Evolutionary conservation across 2,888 invertebrate species (phyloP).

Genomic region (Ormyrus nitidulus): DNA sequence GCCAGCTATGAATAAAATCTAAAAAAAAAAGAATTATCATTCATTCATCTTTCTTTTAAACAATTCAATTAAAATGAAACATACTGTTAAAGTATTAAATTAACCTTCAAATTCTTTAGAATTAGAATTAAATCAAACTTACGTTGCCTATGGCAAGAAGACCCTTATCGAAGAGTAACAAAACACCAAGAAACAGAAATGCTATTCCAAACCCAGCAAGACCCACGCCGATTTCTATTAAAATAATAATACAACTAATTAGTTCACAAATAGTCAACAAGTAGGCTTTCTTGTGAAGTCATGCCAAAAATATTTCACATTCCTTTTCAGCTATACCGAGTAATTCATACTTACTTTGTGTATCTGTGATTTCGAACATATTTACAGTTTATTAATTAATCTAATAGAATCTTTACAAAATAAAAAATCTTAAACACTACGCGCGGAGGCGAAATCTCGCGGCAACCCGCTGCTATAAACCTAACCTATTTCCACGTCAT

Average conservation of each 20-base stretch:
- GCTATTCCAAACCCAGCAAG: conserved; percentile 96
- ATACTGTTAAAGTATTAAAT: background rate
- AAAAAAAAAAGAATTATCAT: conserved; percentile 59
- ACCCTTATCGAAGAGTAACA: conserved; percentile 97
- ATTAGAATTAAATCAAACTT: conserved; percentile 76
- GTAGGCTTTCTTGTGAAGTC: conserved; percentile 11
- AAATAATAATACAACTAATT: conserved; percentile 38
- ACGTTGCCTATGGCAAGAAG: conserved; percentile 99
- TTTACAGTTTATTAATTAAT: conserved; percentile 63
- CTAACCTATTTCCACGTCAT: conserved; percentile 72
- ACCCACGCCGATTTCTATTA: conserved; percentile 97
- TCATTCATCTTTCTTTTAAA: conserved; percentile 7
- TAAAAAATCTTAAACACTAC: conserved; percentile 32
- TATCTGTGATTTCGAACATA: conserved; percentile 91
- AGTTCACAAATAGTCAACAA: conserved; percentile 19
- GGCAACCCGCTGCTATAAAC: conserved; percentile 55
- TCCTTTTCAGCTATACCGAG: background rate
- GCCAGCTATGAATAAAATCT: conserved; percentile 97
- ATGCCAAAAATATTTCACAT: conserved; percentile 2
- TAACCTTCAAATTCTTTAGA: conserved; percentile 28
- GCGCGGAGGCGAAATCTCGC: conserved; percentile 9
- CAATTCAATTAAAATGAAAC: conserved; percentile 7
- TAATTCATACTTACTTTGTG: conserved; percentile 83
- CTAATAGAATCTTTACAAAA: conserved; percentile 18
- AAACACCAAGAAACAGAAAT: conserved; percentile 94